Conservation (phyloP, 2,113 vertebrate species). For the Uria aalge region DNA sequence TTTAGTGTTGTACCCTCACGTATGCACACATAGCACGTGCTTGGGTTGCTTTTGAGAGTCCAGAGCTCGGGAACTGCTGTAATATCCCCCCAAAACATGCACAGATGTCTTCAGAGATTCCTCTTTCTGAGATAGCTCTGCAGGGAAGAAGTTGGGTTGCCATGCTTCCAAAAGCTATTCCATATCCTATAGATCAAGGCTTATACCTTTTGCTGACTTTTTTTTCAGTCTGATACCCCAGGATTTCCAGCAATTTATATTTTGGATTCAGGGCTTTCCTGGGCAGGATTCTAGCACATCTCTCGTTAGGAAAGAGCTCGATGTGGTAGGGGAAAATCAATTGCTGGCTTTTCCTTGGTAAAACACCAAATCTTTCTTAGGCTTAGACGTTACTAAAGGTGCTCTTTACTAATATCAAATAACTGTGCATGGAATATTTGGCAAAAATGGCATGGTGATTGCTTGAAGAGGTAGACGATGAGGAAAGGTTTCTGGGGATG, state of each 20-base stretch:
- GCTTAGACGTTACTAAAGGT: not conserved
- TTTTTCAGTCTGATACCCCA: not conserved
- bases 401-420: too few relatives aligned
- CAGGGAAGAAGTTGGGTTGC: not conserved
- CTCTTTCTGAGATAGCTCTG: not conserved
- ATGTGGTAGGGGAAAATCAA: not conserved
- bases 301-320: not conserved
- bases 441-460: not conserved
- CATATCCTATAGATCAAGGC: not conserved
- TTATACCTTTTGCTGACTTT: not conserved
- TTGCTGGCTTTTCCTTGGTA: not conserved
- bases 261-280: not conserved
- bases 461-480: not conserved
- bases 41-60: not conserved
- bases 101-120: not conserved
- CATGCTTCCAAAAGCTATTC: not conserved
- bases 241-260: not conserved
- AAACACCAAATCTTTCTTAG: not conserved
- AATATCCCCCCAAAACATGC: too few relatives aligned
- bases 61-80: not conserved
- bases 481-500: not conserved
- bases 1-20: not conserved
- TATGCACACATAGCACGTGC: fast-evolving
- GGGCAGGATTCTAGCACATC: not conserved
- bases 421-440: not conserved